These are phyloP conservation scores for Rhynchophorus ferrugineus DNA, from an alignment of 1,140 invertebrate species.

Conservation along the genomic window DNA sequence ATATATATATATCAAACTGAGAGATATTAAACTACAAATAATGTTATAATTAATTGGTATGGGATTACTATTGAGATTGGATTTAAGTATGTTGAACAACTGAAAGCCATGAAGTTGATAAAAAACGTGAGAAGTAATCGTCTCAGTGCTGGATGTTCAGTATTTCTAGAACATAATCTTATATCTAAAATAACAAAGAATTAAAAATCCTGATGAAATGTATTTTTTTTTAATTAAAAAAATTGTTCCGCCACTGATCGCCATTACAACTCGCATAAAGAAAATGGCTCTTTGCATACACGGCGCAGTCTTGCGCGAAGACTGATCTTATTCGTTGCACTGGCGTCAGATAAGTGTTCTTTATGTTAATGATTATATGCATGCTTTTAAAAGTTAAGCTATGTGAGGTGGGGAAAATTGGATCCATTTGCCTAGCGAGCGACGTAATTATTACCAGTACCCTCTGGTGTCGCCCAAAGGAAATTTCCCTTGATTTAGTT, in stretches of 20 bases:
- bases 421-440: conserved; percentile 26
- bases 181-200: too few relatives aligned
- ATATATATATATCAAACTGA: too few relatives aligned
- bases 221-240: too few relatives aligned
- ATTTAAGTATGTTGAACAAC: too few relatives aligned
- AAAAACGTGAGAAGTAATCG: too few relatives aligned
- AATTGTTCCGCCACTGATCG: background rate
- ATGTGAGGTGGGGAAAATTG: conserved; percentile 32
- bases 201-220: too few relatives aligned
- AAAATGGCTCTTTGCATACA: conserved; percentile 26
- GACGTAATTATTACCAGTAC: conserved; percentile 39
- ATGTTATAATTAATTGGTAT: too few relatives aligned
- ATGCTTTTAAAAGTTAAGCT: conserved; percentile 38
- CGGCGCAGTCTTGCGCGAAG: conserved; percentile 20
- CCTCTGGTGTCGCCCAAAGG: conserved; percentile 31
- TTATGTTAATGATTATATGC: conserved; percentile 40
- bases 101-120: too few relatives aligned
- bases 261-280: conserved; percentile 6
- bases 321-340: conserved; percentile 32
- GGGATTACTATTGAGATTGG: too few relatives aligned
- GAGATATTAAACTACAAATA: too few relatives aligned
- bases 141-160: too few relatives aligned
- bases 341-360: conserved; percentile 34
- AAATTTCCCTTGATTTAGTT: background rate
- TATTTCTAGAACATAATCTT: too few relatives aligned